Conservation (phyloP, 2,888 invertebrate species). For the Troilus luridus region DNA sequence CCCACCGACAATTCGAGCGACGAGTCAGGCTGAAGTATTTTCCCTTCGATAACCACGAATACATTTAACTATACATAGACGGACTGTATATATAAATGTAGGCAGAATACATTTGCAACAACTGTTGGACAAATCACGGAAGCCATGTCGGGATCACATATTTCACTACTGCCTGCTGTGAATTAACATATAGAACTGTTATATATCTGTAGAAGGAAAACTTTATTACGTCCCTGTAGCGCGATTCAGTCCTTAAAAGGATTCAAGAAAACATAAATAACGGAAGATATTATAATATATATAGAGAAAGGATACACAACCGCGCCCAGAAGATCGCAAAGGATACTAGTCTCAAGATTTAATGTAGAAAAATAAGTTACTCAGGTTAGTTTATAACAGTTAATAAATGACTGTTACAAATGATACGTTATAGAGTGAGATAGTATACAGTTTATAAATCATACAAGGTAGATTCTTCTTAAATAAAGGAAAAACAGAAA, state of each 20-base stretch:
- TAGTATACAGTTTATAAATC: too few relatives aligned
- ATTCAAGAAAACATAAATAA: background rate
- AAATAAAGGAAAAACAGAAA: too few relatives aligned
- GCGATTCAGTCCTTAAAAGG: background rate
- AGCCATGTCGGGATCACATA: background rate
- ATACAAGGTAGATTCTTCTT: too few relatives aligned
- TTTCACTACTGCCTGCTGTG: background rate
- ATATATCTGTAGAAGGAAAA: conserved; percentile 7
- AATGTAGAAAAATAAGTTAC: background rate
- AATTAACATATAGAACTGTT: conserved; percentile 20
- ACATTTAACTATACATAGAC: background rate
- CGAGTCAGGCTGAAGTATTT: background rate
- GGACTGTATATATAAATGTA: background rate
- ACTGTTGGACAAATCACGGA: background rate
- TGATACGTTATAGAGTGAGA: too few relatives aligned
- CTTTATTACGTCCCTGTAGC: background rate
- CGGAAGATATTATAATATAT: background rate
- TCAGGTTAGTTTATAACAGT: background rate
- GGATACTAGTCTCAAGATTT: background rate
- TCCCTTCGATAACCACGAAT: background rate
- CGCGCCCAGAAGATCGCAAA: background rate
- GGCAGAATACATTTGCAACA: conserved; percentile 10
- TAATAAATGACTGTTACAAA: too few relatives aligned
- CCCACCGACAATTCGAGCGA: background rate
- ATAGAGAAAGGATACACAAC: background rate